Evolutionary conservation across 23 tunicate genomes (phyloP), one percentile per base, ranked within the genome.

Genomic region (Halocynthia roretzi): DNA sequence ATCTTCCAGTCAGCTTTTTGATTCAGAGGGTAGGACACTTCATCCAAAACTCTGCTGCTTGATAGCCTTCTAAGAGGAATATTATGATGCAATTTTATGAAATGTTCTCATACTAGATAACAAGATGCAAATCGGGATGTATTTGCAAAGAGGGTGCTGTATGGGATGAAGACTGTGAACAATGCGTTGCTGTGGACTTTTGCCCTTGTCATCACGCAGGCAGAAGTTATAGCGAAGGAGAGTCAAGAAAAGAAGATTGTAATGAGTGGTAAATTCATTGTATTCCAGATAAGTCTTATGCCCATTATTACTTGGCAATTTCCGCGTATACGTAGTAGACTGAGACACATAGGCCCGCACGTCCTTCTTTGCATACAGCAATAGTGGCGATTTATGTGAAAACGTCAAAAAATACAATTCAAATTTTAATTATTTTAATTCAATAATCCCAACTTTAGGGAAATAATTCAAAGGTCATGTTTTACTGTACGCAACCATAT

Each of bases 181-280:
- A 64, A 12, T 77, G 81, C 49, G 81, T 77, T 12, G 14, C 20
- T 10, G 72, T 72, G 2, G 11, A 8, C 7, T 40, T 4, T 23
- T 77, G 81, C 49, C 81, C 81, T 58, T 77, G 81, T 19, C 81
- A 77, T 77, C 81, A 77, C 63, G 81, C 72, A 18, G 81, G 81
- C 23, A 60, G 66, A 62, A 58, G 71, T 10, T 77, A 77, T 19
- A 62, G 66, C 11, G 81, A 77, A 77, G 81, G 81, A 48, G 81
- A 77, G 63, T 17, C 23, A 20, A 77, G 65, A 67, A 77, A 77
- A 20, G 52, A 53, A 10, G 81, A 77, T 62, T 77, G 81, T 51
- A 65, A 65, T 15, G 70, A 65, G 5, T 65, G 70, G 70, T 65
- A 15, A 65, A 15, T 15, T 65, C 44, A 1, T 31, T 31, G 44